Percentiles rank a stretch among this genome's conserved stretches.
These are phyloP conservation scores for Schrankia costaestrigalis DNA, from an alignment of 2,888 invertebrate species.

Conservation along the genomic window DNA sequence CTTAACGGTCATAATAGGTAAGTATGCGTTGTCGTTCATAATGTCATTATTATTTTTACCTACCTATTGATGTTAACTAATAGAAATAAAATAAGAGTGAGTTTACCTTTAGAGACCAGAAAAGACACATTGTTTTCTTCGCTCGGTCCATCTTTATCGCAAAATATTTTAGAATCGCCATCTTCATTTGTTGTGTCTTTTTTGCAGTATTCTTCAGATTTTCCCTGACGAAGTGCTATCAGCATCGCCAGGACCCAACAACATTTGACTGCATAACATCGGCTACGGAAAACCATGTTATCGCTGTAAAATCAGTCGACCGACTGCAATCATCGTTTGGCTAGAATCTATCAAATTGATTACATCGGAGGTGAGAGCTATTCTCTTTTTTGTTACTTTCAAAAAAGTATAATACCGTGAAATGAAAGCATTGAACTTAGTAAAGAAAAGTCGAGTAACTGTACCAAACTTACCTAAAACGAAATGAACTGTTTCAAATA, in stretches of 20 bases:
- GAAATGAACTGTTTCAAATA: no score
- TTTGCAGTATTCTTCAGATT: conserved; percentile 51
- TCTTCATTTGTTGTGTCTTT: conserved; percentile 36
- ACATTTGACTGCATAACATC: conserved; percentile 47
- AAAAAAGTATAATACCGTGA: conserved; percentile 56
- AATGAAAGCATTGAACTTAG: conserved; percentile 57
- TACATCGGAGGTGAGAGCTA: conserved; percentile 50
- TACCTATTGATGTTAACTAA: no score
- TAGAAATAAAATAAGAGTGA: no score
- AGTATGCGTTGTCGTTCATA: no score
- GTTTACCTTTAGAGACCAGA: no score
- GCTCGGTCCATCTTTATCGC: no score
- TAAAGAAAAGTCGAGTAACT: conserved; percentile 39
- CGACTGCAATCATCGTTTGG: conserved; percentile 41
- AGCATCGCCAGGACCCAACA: conserved; percentile 49
- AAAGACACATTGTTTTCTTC: no score
- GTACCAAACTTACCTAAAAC: no score
- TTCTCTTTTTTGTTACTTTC: conserved; percentile 43
- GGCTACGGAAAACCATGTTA: conserved; percentile 55
- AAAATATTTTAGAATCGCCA: conserved; percentile 37
- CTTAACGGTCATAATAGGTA: no score
- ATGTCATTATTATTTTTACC: no score
- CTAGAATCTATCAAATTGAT: conserved; percentile 54
- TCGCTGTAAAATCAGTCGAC: conserved; percentile 37
- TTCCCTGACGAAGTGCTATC: conserved; percentile 39